phyloP scores from a whole-genome alignment of 1,140 invertebrate species.

The Anastatus disparis region DNA sequence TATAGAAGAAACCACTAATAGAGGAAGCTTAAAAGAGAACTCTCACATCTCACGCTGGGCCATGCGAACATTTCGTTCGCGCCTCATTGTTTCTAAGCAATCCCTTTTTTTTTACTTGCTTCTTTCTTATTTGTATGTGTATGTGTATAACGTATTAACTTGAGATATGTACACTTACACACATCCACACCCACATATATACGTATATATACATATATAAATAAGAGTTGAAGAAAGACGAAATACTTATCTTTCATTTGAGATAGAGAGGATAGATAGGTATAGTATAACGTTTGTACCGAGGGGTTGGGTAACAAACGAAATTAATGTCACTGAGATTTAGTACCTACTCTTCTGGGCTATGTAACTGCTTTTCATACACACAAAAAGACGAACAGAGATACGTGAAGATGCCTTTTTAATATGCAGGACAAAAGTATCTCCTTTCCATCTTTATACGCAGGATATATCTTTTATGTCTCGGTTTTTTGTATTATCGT shows the following conservation, averaged over 20 bases:
- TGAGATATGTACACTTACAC: too few relatives aligned
- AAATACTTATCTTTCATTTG: slow-evolving; percentile 7
- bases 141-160: too few relatives aligned
- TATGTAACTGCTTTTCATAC: background rate
- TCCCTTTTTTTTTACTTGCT: background rate
- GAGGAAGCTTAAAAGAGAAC: too few relatives aligned
- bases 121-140: too few relatives aligned
- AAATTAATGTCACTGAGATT: background rate
- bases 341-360: too few relatives aligned
- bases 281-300: too few relatives aligned
- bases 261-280: background rate
- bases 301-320: background rate
- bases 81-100: slow-evolving; percentile 5
- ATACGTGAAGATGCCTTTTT: too few relatives aligned
- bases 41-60: background rate
- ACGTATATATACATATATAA: background rate
- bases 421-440: background rate
- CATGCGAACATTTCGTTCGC: slow-evolving; percentile 7
- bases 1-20: background rate
- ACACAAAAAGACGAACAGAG: background rate
- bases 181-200: background rate
- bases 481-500: too few relatives aligned
- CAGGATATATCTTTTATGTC: too few relatives aligned
- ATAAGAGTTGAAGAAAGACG: too few relatives aligned
- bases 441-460: too few relatives aligned